These are phyloP conservation scores for Melipona beecheii DNA, from an alignment of 2,888 invertebrate genomes.

Conservation along the genomic window DNA sequence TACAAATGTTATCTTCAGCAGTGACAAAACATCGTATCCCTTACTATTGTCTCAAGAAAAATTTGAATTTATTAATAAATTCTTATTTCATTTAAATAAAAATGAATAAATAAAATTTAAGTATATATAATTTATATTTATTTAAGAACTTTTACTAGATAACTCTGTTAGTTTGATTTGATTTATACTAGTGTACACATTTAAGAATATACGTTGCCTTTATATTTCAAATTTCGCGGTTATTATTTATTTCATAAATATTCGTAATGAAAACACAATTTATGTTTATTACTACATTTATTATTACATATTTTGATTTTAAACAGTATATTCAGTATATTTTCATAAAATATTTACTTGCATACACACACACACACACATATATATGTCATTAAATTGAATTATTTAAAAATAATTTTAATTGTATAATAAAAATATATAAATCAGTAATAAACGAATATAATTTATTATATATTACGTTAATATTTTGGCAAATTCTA, in stretches of 20 bases:
- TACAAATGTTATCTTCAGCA: conserved; percentile 15
- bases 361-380: neutral
- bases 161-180: neutral
- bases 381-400: neutral
- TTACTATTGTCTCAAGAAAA: neutral
- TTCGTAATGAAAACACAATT: neutral
- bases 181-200: neutral
- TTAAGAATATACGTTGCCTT: neutral
- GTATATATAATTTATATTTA: neutral
- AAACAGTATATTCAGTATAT: neutral
- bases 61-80: neutral
- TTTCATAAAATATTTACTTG: neutral
- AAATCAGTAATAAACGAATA: neutral
- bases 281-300: neutral
- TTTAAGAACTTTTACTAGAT: neutral
- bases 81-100: neutral
- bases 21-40: conserved; percentile 13
- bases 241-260: neutral
- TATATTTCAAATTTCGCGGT: neutral
- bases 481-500: neutral
- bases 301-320: neutral
- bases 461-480: neutral
- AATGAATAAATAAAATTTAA: neutral
- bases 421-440: neutral
- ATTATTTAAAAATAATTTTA: neutral